phyloP scores from a whole-genome alignment of 2,888 invertebrate species.

The Drosophila subsilvestris region DNA sequence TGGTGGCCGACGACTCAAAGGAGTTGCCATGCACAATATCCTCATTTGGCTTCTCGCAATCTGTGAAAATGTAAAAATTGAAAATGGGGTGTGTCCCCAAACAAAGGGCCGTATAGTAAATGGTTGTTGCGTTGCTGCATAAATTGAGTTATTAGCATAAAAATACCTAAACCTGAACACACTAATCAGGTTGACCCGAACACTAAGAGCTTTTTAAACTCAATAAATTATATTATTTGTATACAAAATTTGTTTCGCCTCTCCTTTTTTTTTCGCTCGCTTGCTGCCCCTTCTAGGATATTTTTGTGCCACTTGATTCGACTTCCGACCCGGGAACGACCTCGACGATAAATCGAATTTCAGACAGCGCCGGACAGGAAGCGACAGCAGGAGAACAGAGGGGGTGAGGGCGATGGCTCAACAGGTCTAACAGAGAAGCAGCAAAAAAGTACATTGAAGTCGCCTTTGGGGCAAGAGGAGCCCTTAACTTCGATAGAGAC shows the following conservation, averaged over 20 bases:
- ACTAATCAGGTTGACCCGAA: slow-evolving; percentile 45
- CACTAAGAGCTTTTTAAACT: slow-evolving; percentile 68
- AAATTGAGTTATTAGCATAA: slow-evolving; percentile 46
- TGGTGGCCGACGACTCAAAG: slow-evolving; percentile 76
- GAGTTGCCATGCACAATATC: slow-evolving; percentile 77
- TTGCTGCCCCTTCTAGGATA: not conserved
- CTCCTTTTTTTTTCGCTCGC: slow-evolving; percentile 36
- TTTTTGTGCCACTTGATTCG: not conserved
- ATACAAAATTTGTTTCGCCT: slow-evolving; percentile 48
- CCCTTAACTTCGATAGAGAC: not conserved
- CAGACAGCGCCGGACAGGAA: slow-evolving; percentile 47
- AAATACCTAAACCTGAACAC: slow-evolving; percentile 17
- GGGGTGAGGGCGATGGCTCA: slow-evolving; percentile 6
- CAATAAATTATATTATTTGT: slow-evolving; percentile 60
- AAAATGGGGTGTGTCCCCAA: not conserved
- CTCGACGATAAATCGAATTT: slow-evolving; percentile 54
- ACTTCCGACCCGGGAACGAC: slow-evolving; percentile 11
- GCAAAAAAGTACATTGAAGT: not conserved
- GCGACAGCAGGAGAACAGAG: slow-evolving; percentile 26
- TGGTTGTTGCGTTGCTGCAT: slow-evolving; percentile 17
- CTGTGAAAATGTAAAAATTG: slow-evolving; percentile 43
- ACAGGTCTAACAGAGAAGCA: slow-evolving; percentile 42
- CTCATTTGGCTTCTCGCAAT: slow-evolving; percentile 81
- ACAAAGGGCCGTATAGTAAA: not conserved
- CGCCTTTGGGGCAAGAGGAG: not conserved